Conservation (phyloP, 2,113 vertebrate genomes). For the Sylvia atricapilla region DNA sequence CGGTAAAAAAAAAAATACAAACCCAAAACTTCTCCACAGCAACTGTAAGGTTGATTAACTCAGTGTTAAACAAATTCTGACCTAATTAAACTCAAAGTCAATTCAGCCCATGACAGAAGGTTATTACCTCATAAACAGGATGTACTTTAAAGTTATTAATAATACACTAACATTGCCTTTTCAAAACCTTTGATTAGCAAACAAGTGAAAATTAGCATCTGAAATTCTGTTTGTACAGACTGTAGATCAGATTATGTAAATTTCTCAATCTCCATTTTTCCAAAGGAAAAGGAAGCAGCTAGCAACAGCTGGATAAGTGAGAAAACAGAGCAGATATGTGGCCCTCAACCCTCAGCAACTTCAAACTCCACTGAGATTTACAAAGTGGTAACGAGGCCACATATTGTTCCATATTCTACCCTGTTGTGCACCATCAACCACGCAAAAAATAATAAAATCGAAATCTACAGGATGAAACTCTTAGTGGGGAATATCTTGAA, state of each 20-base stretch:
- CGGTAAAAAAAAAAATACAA: background rate
- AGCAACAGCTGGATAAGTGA: constrained; percentile 35
- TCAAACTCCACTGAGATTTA: background rate
- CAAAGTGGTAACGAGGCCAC: background rate
- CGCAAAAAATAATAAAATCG: background rate
- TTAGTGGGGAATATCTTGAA: background rate
- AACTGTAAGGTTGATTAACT: constrained; percentile 36
- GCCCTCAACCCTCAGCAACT: background rate
- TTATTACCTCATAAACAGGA: constrained; percentile 66
- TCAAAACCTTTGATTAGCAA: constrained; percentile 63
- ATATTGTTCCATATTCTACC: background rate
- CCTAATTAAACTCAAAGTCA: constrained; percentile 58
- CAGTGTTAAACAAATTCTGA: constrained; percentile 49
- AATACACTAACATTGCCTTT: constrained; percentile 61
- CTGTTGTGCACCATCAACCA: background rate
- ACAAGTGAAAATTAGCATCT: constrained; percentile 60
- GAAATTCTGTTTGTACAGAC: constrained; percentile 61
- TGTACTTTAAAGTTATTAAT: constrained; percentile 66
- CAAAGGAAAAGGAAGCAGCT: constrained; percentile 16
- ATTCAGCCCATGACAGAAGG: constrained; percentile 51
- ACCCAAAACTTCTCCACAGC: background rate
- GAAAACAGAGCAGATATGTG: background rate
- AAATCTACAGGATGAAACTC: background rate
- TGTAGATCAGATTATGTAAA: constrained; percentile 59
- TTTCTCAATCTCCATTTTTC: constrained; percentile 43